These are phyloP conservation scores for Enteromius argenteus DNA, from an alignment of 2,797 vertebrate species.

Conservation along the genomic window DNA sequence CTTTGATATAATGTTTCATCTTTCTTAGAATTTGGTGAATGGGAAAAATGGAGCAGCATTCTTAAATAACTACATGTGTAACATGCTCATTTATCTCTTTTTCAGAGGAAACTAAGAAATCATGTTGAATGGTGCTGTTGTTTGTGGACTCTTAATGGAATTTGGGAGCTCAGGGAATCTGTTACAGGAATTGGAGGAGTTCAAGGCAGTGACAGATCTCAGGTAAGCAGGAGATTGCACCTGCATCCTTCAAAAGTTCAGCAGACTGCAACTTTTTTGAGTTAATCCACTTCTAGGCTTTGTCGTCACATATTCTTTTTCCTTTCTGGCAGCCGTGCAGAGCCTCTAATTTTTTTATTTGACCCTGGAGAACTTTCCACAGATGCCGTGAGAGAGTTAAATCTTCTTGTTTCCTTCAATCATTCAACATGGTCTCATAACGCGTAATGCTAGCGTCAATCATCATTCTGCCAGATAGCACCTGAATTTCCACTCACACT, in stretches of 20 bases:
- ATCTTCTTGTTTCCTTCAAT: conserved; percentile 22
- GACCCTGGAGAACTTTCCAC: conserved; percentile 34
- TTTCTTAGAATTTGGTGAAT: conserved; percentile 27
- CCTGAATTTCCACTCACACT: conserved; percentile 26
- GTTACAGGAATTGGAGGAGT: conserved; percentile 32
- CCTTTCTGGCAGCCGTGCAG: conserved; percentile 20
- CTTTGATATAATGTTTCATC: conserved; percentile 27
- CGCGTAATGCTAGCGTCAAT: conserved; percentile 3
- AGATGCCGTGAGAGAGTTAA: conserved; percentile 25
- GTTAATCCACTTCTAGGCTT: conserved; percentile 25
- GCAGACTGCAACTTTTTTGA: conserved; percentile 27
- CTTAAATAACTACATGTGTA: conserved; percentile 9
- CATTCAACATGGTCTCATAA: conserved; percentile 25
- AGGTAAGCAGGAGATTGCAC: conserved; percentile 38
- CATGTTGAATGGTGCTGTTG: conserved; percentile 30
- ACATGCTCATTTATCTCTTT: conserved; percentile 26
- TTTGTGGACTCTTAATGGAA: conserved; percentile 32
- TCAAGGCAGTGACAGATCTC: conserved; percentile 33
- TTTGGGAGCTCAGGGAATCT: conserved; percentile 20
- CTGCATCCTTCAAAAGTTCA: conserved; percentile 14
- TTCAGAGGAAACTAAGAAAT: conserved; percentile 30
- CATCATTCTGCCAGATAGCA: conserved; percentile 31
- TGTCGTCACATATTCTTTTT: neutral
- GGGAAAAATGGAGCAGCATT: conserved; percentile 1
- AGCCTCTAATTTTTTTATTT: conserved; percentile 28